Evolutionary conservation across 2,888 invertebrate species (phyloP).

Genomic region (Tenthredo notha): DNA sequence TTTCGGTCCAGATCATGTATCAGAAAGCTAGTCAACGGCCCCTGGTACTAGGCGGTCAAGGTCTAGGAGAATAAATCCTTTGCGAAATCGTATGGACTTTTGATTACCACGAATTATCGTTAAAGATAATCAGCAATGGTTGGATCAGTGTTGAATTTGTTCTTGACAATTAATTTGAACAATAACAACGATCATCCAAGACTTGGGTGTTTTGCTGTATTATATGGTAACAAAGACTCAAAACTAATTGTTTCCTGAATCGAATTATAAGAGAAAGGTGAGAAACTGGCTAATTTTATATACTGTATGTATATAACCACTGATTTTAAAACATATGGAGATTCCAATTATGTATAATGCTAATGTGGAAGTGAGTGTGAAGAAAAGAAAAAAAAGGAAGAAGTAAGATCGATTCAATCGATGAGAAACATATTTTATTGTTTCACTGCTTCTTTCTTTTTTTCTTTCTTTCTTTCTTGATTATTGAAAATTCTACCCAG

Average conservation of each 20-base stretch:
- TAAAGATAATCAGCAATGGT: neutral
- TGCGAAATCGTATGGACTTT: slow-evolving; percentile 48
- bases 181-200: neutral
- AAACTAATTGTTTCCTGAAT: neutral
- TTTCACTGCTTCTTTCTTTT: neutral
- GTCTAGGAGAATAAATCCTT: slow-evolving; percentile 34
- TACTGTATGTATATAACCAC: neutral
- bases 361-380: neutral
- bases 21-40: slow-evolving; percentile 42
- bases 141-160: neutral
- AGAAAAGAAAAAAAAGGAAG: neutral
- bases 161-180: neutral
- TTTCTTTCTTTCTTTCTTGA: neutral
- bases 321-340: neutral
- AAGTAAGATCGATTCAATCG: neutral
- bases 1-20: slow-evolving; percentile 79
- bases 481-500: neutral
- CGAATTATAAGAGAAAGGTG: neutral
- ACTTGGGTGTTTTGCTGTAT: neutral
- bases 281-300: slow-evolving; percentile 1
- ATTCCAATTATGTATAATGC: neutral
- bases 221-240: neutral
- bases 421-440: neutral
- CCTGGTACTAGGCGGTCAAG: slow-evolving; percentile 22
- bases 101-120: neutral